Percentiles rank a stretch among this genome's conserved stretches.
phyloP scores from a whole-genome alignment of 1,140 invertebrate species.

The Drosophila pruinosa region DNA sequence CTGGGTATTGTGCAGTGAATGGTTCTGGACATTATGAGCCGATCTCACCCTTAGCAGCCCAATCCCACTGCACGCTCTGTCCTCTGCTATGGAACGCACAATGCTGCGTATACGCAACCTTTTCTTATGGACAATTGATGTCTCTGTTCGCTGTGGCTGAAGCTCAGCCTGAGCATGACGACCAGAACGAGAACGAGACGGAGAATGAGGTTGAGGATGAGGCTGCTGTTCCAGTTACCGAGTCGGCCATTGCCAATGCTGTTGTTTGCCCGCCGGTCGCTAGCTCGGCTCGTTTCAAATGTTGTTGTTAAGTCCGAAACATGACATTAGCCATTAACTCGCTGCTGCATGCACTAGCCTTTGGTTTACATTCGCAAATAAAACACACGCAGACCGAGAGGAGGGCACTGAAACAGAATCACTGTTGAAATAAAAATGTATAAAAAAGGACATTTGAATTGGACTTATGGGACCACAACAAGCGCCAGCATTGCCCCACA shows the following conservation, averaged over 20 bases:
- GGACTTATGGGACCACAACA: conserved; percentile 80
- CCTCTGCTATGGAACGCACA: conserved; percentile 12
- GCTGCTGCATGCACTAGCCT: conserved; percentile 74
- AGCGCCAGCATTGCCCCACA: conserved; percentile 33
- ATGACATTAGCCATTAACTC: conserved; percentile 81
- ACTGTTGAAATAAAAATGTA: conserved; percentile 81
- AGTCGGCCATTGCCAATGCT: conserved; percentile 24
- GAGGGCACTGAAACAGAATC: conserved; percentile 53
- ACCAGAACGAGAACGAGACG: not conserved
- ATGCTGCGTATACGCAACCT: conserved; percentile 77
- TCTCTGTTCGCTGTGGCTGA: conserved; percentile 43
- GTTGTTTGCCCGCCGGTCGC: conserved; percentile 52
- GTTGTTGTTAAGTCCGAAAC: conserved; percentile 80
- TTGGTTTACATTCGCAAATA: conserved; percentile 80
- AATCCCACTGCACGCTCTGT: not conserved
- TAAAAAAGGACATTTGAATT: conserved; percentile 82
- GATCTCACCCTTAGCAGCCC: conserved; percentile 23
- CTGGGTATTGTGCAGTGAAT: conserved; percentile 50
- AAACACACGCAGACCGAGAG: conserved; percentile 62
- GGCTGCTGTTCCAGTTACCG: conserved; percentile 42
- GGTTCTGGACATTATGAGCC: conserved; percentile 49
- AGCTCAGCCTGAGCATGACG: not conserved
- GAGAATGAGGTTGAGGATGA: not conserved
- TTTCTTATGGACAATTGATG: conserved; percentile 81
- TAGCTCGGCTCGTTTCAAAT: conserved; percentile 63